Evolutionary conservation across 30 jellyfish, hydroid and myxozoan species (phyloP), one percentile per base, ranked within the genome.

Genomic region (Aurelia sp.): DNA sequence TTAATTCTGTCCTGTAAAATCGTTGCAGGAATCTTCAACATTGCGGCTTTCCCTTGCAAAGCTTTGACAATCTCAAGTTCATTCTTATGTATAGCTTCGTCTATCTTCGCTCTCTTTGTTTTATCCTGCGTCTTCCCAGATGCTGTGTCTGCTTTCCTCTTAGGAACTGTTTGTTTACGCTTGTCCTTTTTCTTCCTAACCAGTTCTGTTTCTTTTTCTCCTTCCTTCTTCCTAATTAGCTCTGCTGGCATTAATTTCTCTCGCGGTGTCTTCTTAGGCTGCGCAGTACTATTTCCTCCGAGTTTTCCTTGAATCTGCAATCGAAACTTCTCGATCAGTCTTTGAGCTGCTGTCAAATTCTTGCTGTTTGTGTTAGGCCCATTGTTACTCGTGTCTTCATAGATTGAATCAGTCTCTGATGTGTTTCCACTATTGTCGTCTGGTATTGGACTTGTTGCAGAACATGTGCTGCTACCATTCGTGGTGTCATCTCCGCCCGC

Each of bases 341-440:
- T 44, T 44, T 79, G 80, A 3, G 89, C 89, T 3, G 89, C 89
- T 18, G 89, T 79, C 27, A 62, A 63, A 31, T 59, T 60, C 22
- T 50, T 59, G 16, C 27, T 9, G 35, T 59, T 59, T n/a, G 24
- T 21, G 33, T 21, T 59, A n/a, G 69, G 33, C 16, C 55, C 55
- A 44, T 44, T 44, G 55, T 4, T 44, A 44, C 55, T 44, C 8
- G 55, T 44, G 15, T 44, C 55, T 58, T 58, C 67, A 1, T 22
- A 58, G 67, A 0, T 10, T 18, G 33, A 18, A 59, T 59, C 69
- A 59, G 69, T 13, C 33, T 52, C 86, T n/a, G 58, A 53, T 24
- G 20, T 35, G 2, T 66, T 20, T 6, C 77, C 58, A 7, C 67
- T 72, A 21, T 22, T 53, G 17, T 35, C 63, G 2, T 19, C 86